These are phyloP conservation scores for Liparis tanakae DNA, from an alignment of 2,797 vertebrate genomes.

Conservation along the genomic window DNA sequence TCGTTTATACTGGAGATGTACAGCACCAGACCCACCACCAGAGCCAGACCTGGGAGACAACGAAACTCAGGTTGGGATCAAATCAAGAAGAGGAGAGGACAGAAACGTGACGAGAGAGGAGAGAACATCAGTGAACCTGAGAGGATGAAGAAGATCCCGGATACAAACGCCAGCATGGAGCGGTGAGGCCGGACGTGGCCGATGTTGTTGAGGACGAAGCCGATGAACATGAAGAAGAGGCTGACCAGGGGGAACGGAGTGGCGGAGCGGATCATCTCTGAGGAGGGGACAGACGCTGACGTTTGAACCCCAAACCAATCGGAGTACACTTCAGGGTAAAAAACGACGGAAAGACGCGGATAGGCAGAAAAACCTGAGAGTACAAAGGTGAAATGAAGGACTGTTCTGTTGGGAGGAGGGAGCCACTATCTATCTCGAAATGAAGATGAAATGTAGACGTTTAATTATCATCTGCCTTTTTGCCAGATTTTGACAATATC, in stretches of 20 bases:
- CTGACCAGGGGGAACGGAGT: conserved; percentile 96
- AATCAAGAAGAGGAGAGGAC: not conserved
- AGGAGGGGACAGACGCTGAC: not conserved
- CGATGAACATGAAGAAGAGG: conserved; percentile 97
- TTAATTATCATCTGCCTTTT: not conserved
- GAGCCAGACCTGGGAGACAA: conserved; percentile 77
- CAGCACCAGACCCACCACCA: conserved; percentile 91
- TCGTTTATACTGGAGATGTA: conserved; percentile 94
- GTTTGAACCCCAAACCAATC: not conserved
- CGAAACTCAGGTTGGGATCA: not conserved
- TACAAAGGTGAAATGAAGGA: not conserved
- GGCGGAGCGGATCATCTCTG: conserved; percentile 97
- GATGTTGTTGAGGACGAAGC: conserved; percentile 93
- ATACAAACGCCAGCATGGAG: conserved; percentile 95
- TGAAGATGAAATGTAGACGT: not conserved
- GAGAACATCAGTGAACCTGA: conserved; percentile 79
- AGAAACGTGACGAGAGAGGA: not conserved
- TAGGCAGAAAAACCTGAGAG: not conserved
- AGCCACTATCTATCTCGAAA: conserved; percentile 1
- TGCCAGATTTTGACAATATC: not conserved
- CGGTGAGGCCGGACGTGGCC: conserved; percentile 92
- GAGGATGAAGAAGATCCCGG: conserved; percentile 96
- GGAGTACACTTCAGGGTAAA: not conserved
- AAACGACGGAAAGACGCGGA: not conserved
- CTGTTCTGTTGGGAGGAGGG: not conserved